Evolutionary conservation across 2,113 vertebrate genomes (phyloP), one percentile per base, ranked within the genome.

Genomic region (Strix uralensis): DNA sequence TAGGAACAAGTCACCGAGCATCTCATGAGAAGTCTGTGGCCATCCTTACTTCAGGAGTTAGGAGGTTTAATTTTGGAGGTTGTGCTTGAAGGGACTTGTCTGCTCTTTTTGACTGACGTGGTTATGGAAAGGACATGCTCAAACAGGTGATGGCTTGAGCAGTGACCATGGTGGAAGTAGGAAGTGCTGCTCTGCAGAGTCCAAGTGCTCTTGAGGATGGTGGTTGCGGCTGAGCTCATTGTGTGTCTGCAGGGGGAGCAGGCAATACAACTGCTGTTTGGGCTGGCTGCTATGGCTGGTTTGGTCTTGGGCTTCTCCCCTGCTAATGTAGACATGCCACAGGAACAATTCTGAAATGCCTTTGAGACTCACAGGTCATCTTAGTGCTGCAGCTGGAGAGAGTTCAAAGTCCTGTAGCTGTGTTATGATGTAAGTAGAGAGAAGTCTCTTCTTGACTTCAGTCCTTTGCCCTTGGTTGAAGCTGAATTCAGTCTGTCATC

Each of bases 371-470:
- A 1, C 2, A 23, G 34, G 69, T 66, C 5, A 15, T 71, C 29
- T 63, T 91, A 27, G 54, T 59, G 18, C 49, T 72, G 40, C 59
- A 51, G 26, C 67, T 92, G 59, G 51, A 78, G 15, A 15, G 23
- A 42, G 15, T 26, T 93, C 52, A 62, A 42, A 95, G n/a, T 81
- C 58, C 52, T 81, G 7, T 40, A 47, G n/a, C 71, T 82, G 62
- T 2, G 0, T 88, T 71, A 22, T 0, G 0, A 11, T 63, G 13
- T 20, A 40, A 5, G 0, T 59, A 57, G 69, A 55, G 25, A 15
- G 40, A 74, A 52, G 29, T 55, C 21, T 88, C 17, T 46, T 63
- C 59, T 81, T 93, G 61, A 66, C 59, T 88, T 92, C 47, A 74
- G 21, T 13, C 47, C 38, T 36, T 86, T 62, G 34, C 23, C 52